Base-by-base conservation (phyloP, 2,797 vertebrate species). In the Agapornis canus region DNA sequence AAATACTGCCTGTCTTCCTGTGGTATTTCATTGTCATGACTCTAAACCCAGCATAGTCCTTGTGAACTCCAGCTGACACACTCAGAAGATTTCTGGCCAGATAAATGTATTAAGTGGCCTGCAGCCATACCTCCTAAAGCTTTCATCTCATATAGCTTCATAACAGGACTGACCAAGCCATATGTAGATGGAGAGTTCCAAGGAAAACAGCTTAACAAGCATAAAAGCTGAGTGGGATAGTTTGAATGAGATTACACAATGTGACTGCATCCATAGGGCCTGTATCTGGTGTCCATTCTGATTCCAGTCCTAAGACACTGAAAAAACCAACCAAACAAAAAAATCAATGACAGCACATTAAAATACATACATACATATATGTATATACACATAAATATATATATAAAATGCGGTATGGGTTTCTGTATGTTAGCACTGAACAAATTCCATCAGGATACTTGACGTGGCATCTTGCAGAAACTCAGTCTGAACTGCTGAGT, bases 121-220 rank as follows among this genome's bases (percentile, higher is more conserved):
- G 57, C 82, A 91, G 93, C 90, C 93, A 82, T 16, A 57, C 20
- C 72, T 77, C 76, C 60, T 78, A 43, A 13, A 83, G 70, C 31
- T 82, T 61, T 68, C 37, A 39, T 7, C 84, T 85, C 89, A 25
- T 4, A 31, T 48, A 82, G 48, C 63, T 66, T 61, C 82, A 37
- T 75, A 79, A 22, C 66, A 82, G 70, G 29, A 54, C 54, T 13
- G 23, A 11, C 31, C 25, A 42, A 86, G 23, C 45, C 48, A 52
- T 3, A 27, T 29, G 51, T 5, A 29, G 27, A 32, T 8, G 7
- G 51, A 54, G 51, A 63, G 56, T 78, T 76, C 86, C 52, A 86
- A 80, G 82, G 40, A 81, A 81, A 81, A 78, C 37, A 92, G 21
- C 3, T 8, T 61, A n/a, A 68, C 29, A 71, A 60, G 43, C 65